Conservation (phyloP, 2,113 vertebrate species). For the Syngnathus floridae region DNA sequence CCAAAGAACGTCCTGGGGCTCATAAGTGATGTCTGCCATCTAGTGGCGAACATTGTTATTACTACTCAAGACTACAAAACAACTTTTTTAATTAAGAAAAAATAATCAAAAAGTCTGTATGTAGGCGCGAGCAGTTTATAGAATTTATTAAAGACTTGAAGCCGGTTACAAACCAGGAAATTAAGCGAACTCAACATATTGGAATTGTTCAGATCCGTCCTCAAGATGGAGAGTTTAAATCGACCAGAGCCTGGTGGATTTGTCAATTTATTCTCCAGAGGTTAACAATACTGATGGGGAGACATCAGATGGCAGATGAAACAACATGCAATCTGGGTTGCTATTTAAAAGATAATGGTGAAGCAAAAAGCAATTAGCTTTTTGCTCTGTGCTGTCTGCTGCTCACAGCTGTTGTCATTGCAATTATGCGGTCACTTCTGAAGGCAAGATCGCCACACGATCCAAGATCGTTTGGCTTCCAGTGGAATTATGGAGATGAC, state of each 20-base stretch:
- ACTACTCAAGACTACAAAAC: no score
- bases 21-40: no score
- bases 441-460: constrained; percentile 24
- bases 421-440: constrained; percentile 42
- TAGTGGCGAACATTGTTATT: no score
- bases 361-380: constrained; percentile 56
- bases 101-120: no score
- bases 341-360: constrained; percentile 63
- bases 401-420: constrained; percentile 45
- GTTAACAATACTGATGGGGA: constrained; percentile 49
- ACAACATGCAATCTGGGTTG: constrained; percentile 53
- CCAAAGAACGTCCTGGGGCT: no score
- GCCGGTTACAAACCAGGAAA: constrained; percentile 1
- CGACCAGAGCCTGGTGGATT: constrained; percentile 16
- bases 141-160: no score
- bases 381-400: constrained; percentile 41
- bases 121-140: no score
- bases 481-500: constrained; percentile 29
- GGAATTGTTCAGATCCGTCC: constrained; percentile 20
- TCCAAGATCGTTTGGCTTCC: constrained; percentile 22
- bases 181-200: background rate
- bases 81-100: no score
- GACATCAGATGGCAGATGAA: constrained; percentile 40
- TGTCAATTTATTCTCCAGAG: constrained; percentile 53
- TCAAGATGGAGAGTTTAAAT: background rate